These are phyloP conservation scores for Perodicticus potto DNA, from an alignment of 2,797 vertebrate species.

Conservation along the genomic window DNA sequence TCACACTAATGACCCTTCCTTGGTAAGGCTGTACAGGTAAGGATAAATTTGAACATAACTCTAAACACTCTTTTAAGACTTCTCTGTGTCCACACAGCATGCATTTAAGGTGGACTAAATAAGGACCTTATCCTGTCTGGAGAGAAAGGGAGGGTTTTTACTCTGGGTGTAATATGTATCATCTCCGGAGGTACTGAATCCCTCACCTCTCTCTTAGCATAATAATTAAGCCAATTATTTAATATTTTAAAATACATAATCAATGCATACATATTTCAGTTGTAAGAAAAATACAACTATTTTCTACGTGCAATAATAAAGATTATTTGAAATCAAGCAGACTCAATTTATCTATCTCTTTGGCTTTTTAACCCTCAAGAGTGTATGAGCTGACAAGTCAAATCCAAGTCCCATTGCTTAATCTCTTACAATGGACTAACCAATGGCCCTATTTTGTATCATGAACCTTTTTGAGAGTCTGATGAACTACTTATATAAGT, in stretches of 20 bases:
- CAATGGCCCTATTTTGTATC: background rate
- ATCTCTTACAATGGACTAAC: background rate
- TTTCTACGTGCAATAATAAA: constrained; percentile 46
- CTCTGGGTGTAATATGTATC: background rate
- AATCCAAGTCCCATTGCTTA: background rate
- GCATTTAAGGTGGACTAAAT: constrained; percentile 47
- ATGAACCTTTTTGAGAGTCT: background rate
- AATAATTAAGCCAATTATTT: constrained; percentile 52
- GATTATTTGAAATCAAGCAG: background rate
- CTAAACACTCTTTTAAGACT: constrained; percentile 23
- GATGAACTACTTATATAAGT: background rate
- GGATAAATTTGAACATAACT: constrained; percentile 16
- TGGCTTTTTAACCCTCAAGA: constrained; percentile 8
- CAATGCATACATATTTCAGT: background rate
- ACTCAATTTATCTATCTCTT: constrained; percentile 6
- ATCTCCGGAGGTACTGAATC: background rate
- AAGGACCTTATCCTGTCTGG: background rate
- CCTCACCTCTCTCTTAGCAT: background rate
- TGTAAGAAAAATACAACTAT: background rate
- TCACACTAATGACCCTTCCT: background rate
- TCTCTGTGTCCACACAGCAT: background rate
- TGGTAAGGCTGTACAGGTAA: constrained; percentile 22
- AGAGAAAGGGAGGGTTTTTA: background rate
- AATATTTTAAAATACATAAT: constrained; percentile 43
- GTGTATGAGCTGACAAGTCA: background rate